Base-by-base conservation (phyloP, 2,797 vertebrate species). In the Otolemur crassicaudatus region DNA sequence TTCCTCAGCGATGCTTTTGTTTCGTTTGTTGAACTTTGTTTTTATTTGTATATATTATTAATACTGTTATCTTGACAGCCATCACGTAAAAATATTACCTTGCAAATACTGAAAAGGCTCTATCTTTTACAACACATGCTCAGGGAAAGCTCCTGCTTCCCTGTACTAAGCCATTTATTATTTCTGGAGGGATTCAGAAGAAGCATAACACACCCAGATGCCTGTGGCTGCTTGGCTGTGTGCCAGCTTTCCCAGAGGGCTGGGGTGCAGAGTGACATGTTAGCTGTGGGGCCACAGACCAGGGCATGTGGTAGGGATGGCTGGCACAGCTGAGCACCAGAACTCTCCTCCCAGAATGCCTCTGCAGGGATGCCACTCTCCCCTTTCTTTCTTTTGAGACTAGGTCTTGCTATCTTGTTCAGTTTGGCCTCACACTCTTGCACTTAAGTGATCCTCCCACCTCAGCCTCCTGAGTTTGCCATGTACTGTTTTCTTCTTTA, bases 291-390 rank as follows among this genome's bases (percentile, higher is more conserved):
- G 58, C 34, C 2, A 2, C 60, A 37, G 31, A n/a, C 49, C 31
- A 60, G 20, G n/a, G 58, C 37, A 2, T 16, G 9, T 5, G 0
- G 20, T 10, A 2, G 53, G 34, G 23, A 49, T 27, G n/a, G 16
- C 23, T 10, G 23, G 14, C 67, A 27, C 34, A 7, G 12, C 40
- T 3, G 31, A 31, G 11, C 22, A 7, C 76, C 7, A 8, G 65
- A 75, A 6, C 53, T 58, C 49, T 60, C 49, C 19, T 19, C 60
- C 5, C 11, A 53, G 53, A 23, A 63, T n/a, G n/a, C 29, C 79
- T 73, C n/a, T 56, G 7, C 11, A 13, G 31, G 61, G 61, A 75
- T 7, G 2, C 90, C 6, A 31, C 25, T 16, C 61, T 63, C 63
- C 63, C 27, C 61, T 16, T 29, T 31, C 31, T 65, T 65, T 31